Evolutionary conservation across 1,140 invertebrate genomes (phyloP).

Genomic region (Heliconius eleuchia): DNA sequence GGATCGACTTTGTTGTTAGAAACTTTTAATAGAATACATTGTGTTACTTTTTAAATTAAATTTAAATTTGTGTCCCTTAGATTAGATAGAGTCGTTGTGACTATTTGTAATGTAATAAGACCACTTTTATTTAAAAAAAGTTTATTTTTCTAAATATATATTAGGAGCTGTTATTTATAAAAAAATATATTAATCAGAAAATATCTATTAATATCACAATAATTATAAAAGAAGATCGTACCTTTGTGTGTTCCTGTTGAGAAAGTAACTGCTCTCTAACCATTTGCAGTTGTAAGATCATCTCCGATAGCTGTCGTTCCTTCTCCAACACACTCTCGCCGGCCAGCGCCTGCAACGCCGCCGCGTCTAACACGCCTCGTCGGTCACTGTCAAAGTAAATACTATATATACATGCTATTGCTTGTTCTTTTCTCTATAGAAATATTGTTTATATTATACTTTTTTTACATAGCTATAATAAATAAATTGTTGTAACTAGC

Average conservation of each 20-base stretch:
- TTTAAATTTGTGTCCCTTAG: constrained; percentile 34
- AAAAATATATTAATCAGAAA: too few relatives aligned
- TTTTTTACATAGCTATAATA: not conserved
- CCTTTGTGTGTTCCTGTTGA: constrained; percentile 82
- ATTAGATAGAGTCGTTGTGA: not conserved
- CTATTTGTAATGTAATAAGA: not conserved
- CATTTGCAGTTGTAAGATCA: constrained; percentile 91
- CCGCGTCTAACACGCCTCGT: constrained; percentile 80
- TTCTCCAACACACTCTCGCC: constrained; percentile 87
- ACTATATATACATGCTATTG: constrained; percentile 19
- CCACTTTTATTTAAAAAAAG: too few relatives aligned
- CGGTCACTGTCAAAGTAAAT: constrained; percentile 58
- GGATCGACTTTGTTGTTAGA: constrained; percentile 22
- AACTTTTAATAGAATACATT: constrained; percentile 39
- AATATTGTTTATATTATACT: not conserved
- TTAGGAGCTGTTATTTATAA: too few relatives aligned
- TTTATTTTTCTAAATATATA: too few relatives aligned
- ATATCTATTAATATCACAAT: too few relatives aligned
- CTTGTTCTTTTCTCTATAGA: not conserved
- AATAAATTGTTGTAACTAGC: not conserved
- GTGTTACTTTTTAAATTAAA: constrained; percentile 43
- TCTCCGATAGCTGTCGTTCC: constrained; percentile 89
- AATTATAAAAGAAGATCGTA: constrained; percentile 37
- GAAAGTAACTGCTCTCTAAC: constrained; percentile 88
- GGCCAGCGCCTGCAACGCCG: constrained; percentile 85